Evolutionary conservation across 1,140 invertebrate species (phyloP).

Genomic region (Drosophila ficusphila): DNA sequence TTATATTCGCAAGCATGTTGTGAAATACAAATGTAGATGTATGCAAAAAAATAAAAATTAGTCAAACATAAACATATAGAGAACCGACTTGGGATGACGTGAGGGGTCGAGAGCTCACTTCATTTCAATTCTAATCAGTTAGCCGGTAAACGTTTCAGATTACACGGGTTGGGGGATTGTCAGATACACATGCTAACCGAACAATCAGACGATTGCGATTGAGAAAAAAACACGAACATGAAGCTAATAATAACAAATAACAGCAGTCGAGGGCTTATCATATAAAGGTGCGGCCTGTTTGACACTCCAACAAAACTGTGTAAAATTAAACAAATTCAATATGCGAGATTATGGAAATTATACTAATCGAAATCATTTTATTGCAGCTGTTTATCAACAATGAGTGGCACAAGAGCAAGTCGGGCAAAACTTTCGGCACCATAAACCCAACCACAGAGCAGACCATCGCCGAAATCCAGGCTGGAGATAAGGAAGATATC

Average conservation of each 20-base stretch:
- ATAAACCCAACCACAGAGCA: constrained; percentile 95
- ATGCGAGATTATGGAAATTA: constrained; percentile 7
- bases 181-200: constrained; percentile 30
- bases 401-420: constrained; percentile 95
- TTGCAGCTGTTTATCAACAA: constrained; percentile 98
- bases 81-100: constrained; percentile 7
- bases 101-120: not conserved
- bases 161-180: constrained; percentile 22
- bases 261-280: constrained; percentile 38
- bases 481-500: constrained; percentile 92
- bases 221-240: constrained; percentile 8
- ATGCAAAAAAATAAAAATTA: not conserved
- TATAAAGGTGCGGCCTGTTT: constrained; percentile 8
- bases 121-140: constrained; percentile 46
- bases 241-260: constrained; percentile 26
- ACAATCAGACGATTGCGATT: constrained; percentile 16
- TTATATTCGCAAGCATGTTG: constrained; percentile 25
- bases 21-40: constrained; percentile 11
- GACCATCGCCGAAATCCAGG: constrained; percentile 93
- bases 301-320: not conserved
- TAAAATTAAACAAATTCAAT: constrained; percentile 7
- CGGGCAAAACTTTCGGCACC: constrained; percentile 94
- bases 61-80: not conserved
- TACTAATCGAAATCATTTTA: constrained; percentile 9
- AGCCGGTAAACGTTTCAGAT: constrained; percentile 41